Base-by-base conservation (phyloP, 2,113 vertebrate genomes). In the Heterotis niloticus region DNA sequence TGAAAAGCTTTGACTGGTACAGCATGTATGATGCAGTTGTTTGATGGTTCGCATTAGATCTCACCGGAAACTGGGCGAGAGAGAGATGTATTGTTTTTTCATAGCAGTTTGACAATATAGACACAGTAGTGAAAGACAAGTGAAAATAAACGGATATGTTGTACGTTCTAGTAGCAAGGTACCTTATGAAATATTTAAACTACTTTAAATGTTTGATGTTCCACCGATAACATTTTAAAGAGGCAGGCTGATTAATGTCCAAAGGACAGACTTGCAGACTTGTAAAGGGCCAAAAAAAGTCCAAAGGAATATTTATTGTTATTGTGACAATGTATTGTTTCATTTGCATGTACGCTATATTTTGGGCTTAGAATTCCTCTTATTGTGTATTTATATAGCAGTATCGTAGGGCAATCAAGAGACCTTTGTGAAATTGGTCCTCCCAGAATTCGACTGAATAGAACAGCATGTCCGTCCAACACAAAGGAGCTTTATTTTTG, bases 401-500 rank as follows among this genome's bases (percentile, higher is more conserved):
- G 44, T 57, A 17, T 26, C n/a, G 1, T 28, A 0, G n/a, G 3
- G 1, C 62, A 77, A 57, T 29, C 5, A 24, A 65, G 57, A 52
- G 51, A 23, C 26, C 44, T 59, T 68, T 64, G 56, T 44, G 28
- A 44, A 60, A 64, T 64, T 18, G 73, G 28, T 68, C 24, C 71
- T 51, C 26, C 51, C 64, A 59, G 64, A 59, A 56, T 13, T 78
- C 17, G 52, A 28, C 24, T 69, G 65, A 68, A 29, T 34, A 66
- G 16, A 68, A n/a, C 23, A 28, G n/a, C 23, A 67, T 56, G 51
- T 5, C 67, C 62, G 56, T 62, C 56, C 16, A 62, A 28, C 11
- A 60, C 77, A 71, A 70, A 59, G 13, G 28, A 11, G 56, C 56
- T 71, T 67, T 78, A 52, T 76, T 62, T 44, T 28, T 44, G 54